Evolutionary conservation across 2,888 invertebrate genomes (phyloP), one percentile per base, ranked within the genome.

Genomic region (Acronicta aceris): DNA sequence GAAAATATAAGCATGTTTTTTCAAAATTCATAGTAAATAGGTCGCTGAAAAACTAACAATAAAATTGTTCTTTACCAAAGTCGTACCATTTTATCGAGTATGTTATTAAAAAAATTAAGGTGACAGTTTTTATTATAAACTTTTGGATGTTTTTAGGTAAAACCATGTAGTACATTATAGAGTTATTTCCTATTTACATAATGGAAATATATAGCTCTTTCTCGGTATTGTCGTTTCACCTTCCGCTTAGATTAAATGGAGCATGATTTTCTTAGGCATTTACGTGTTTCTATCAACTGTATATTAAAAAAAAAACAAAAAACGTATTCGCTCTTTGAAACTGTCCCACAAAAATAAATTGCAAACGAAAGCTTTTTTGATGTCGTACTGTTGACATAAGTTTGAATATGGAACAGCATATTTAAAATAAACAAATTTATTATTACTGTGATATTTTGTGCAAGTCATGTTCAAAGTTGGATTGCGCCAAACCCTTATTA

Each of bases 171-270:
- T 38, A 40, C 21, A 48, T 49, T 50, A 33, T 42, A 16, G 27
- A 57, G 33, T 56, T 40, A 38, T 58, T 69, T 74, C 40, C 60
- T 41, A 65, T 74, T 69, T 65, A 49, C 65, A 69, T 70, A 74
- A 46, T 60, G 7, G 36, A 48, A 58, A 74, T 58, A 47, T 47
- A 3, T 17, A 27, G 1, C 16, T 10, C 46, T 64, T 59, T 56
- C 49, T 59, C 45, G 21, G 43, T 43, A 52, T 10, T 17, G 46
- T 43, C 0, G 21, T 52, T 53, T 41, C 56, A 51, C 47, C 25
- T 16, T 57, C 21, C 16, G n/a, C 17, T 30, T 38, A 21, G 46
- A 41, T n/a, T n/a, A 47, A n/a, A 33, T n/a, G 55, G 9, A 46
- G 5, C 33, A 21, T n/a, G 17, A 27, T 48, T 42, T 21, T 52